Evolutionary conservation across 2,113 vertebrate genomes (phyloP).

Genomic region (Athene noctua): DNA sequence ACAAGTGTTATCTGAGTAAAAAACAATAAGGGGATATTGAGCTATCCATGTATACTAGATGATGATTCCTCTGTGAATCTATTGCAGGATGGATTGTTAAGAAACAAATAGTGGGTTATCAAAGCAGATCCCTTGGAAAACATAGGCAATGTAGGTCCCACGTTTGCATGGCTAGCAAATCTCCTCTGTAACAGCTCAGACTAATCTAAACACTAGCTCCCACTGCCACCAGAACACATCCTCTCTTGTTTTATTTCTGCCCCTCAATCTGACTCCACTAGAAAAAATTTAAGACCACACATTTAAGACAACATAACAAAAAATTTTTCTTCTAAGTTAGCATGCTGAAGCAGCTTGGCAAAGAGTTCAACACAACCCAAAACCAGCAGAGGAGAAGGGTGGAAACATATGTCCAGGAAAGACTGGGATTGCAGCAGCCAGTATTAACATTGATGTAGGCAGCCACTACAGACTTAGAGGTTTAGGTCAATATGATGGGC

Average conservation of each 20-base stretch:
- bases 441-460: not conserved
- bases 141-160: not conserved
- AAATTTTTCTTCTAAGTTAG: not conserved
- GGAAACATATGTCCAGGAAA: not conserved
- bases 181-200: not conserved
- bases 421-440: not conserved
- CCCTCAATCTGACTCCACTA: not conserved
- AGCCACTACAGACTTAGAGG: not conserved
- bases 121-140: not conserved
- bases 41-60: not conserved
- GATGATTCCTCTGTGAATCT: not conserved
- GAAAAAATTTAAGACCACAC: not conserved
- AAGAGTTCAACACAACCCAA: not conserved
- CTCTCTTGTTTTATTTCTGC: not conserved
- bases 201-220: not conserved
- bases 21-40: not conserved
- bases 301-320: not conserved
- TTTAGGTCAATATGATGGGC: not conserved
- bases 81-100: not conserved
- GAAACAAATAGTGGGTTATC: not conserved
- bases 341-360: not conserved
- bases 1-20: not conserved
- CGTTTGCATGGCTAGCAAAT: not conserved
- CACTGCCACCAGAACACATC: fast-evolving
- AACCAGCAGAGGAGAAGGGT: not conserved